Percentiles rank a stretch among this genome's conserved stretches.
These are phyloP conservation scores for Hypselothyrea guttata DNA, from an alignment of 2,888 invertebrate species.

Conservation along the genomic window DNA sequence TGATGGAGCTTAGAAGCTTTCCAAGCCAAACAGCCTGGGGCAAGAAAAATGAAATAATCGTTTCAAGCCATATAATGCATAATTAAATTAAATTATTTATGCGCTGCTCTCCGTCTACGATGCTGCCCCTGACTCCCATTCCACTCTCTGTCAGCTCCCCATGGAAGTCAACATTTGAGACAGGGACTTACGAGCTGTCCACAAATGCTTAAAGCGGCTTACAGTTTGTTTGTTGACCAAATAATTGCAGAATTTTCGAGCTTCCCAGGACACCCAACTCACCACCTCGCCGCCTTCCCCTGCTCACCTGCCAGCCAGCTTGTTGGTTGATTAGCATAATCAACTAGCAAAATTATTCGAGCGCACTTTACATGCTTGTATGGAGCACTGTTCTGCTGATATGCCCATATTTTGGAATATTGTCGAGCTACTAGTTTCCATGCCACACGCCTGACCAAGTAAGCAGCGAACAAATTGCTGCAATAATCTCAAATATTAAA, in stretches of 20 bases:
- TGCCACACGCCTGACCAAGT: slow-evolving; percentile 2
- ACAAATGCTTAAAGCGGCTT: slow-evolving; percentile 65
- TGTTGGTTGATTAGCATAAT: slow-evolving; percentile 60
- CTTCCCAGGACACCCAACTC: slow-evolving; percentile 28
- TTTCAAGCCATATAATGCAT: slow-evolving; percentile 49
- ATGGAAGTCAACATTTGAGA: slow-evolving; percentile 33
- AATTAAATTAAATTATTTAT: slow-evolving; percentile 74
- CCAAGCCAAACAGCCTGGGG: slow-evolving; percentile 9
- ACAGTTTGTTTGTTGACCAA: slow-evolving; percentile 56
- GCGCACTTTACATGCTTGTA: slow-evolving; percentile 24
- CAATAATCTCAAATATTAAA: slow-evolving; percentile 12
- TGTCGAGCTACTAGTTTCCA: slow-evolving; percentile 21
- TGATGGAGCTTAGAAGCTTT: slow-evolving; percentile 35
- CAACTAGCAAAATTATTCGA: slow-evolving; percentile 40
- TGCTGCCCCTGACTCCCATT: slow-evolving; percentile 7
- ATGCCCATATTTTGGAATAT: slow-evolving; percentile 10
- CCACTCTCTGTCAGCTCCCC: slow-evolving; percentile 30
- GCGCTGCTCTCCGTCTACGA: slow-evolving; percentile 19
- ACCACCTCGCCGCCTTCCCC: not conserved
- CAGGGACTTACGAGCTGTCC: slow-evolving; percentile 42
- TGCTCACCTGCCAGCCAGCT: slow-evolving; percentile 6
- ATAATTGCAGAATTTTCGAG: slow-evolving; percentile 48
- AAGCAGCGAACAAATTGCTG: slow-evolving; percentile 12
- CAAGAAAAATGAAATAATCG: slow-evolving; percentile 32
- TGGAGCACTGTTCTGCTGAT: slow-evolving; percentile 16